Evolutionary conservation across 2,888 invertebrate species (phyloP), one percentile per base, ranked within the genome.

Genomic region (Elmis aenea): DNA sequence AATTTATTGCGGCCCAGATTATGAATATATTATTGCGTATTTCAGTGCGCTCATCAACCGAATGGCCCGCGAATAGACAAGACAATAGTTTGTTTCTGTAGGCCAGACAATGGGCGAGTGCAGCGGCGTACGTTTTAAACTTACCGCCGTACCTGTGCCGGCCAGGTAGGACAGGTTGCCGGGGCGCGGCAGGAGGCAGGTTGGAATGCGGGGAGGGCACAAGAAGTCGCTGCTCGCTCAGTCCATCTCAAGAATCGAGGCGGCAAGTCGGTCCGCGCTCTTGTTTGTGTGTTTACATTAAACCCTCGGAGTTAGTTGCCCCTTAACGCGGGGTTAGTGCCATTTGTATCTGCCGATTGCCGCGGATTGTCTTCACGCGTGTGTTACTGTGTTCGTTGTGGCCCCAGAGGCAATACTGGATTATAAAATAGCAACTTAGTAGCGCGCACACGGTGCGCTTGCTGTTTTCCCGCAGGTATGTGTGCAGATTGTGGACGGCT

Each of bases 151-250:
- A 57, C 57, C 58, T 58, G 56, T 56, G 50, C 51, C 32, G 47
- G 49, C 51, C 55, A 47, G 54, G 52, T 48, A 56, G 55, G 57
- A 57, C 58, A 57, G 58, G 61, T 54, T 54, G 59, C 52, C 58
- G 62, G 58, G 62, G 51, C 56, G 61, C 55, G 59, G 58, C 53
- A 59, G 57, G 63, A 61, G 62, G 60, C 60, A 55, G 61, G 51
- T 57, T 63, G 67, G 66, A 67, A 65, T 66, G 66, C 64, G 59
- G 64, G 60, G 66, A 64, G 62, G 60, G 61, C 58, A 61, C 56
- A 59, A 55, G 51, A 56, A 59, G 54, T 52, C 55, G 54, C 58
- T 56, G 55, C 54, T 56, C 50, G 57, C 55, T 62, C 57, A 64
- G 64, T 64, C 59, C 63, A 62, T 60, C 63, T 64, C 49, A 61